Conservation (phyloP, 2,113 vertebrate species). For the Mastomys natalensis region DNA sequence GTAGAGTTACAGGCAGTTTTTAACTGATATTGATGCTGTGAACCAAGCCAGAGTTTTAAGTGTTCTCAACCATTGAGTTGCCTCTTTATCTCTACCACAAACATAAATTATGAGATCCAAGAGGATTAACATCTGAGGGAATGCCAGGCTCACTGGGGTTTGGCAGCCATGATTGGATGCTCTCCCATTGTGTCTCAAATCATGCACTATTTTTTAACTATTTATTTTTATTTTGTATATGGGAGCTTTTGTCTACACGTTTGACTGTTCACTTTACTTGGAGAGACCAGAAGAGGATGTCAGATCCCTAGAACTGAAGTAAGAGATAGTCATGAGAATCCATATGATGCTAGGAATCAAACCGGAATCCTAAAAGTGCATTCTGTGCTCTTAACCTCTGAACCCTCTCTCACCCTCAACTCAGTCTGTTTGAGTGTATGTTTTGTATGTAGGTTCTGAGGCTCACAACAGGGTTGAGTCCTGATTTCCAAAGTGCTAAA, state of each 20-base stretch:
- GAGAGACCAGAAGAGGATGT: neutral
- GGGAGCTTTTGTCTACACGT: neutral
- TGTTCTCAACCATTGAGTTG: neutral
- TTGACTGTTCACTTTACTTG: neutral
- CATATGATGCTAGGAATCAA: neutral
- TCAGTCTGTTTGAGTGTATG: neutral
- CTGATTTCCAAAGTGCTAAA: neutral
- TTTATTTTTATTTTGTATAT: neutral
- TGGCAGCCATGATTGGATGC: neutral
- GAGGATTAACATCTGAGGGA: neutral
- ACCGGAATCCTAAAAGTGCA: neutral
- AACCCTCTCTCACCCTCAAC: neutral
- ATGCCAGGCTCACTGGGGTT: neutral
- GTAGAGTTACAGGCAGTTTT: neutral
- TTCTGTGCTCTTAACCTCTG: neutral
- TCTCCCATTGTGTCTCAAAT: neutral
- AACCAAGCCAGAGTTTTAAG: neutral
- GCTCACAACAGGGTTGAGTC: neutral
- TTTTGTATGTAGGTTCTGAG: neutral
- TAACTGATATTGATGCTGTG: neutral
- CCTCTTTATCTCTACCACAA: neutral
- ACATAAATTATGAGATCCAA: neutral
- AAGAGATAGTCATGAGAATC: neutral
- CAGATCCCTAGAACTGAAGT: neutral
- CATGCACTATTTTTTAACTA: neutral